These are phyloP conservation scores for Hipposideros armiger DNA, from an alignment of 2,113 vertebrate species.

Conservation along the genomic window DNA sequence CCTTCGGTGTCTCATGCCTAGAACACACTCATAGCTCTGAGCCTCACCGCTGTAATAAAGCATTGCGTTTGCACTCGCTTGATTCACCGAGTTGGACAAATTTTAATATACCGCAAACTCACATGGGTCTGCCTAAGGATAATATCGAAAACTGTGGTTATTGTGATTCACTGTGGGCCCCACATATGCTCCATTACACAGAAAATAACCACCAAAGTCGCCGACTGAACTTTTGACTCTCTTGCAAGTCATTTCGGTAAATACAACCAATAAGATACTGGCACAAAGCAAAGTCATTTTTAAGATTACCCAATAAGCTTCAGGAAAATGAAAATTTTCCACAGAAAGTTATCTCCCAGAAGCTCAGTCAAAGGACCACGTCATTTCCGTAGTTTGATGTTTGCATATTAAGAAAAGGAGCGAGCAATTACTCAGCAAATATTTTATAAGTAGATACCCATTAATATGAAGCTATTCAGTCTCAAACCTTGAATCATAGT, in stretches of 20 bases:
- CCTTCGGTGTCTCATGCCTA: background rate
- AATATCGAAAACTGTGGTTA: background rate
- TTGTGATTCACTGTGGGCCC: background rate
- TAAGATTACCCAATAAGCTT: background rate
- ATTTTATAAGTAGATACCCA: background rate
- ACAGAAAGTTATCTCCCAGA: background rate
- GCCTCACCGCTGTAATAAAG: background rate
- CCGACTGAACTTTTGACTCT: background rate
- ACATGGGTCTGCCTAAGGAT: background rate
- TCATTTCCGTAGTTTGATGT: background rate
- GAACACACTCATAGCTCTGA: background rate
- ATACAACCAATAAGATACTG: background rate
- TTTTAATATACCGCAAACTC: background rate
- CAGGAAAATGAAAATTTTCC: constrained; percentile 37
- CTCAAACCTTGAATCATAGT: background rate
- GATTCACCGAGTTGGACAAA: background rate
- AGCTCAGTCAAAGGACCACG: background rate
- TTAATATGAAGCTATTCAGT: constrained; percentile 7
- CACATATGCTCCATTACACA: background rate
- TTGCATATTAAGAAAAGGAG: background rate
- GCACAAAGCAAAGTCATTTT: background rate
- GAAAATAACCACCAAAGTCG: background rate
- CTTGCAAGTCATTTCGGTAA: background rate
- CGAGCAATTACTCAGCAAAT: background rate
- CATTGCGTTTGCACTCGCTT: background rate